These are phyloP conservation scores for Tigriopus japonicus DNA, from an alignment of 1,140 invertebrate species.

Conservation along the genomic window DNA sequence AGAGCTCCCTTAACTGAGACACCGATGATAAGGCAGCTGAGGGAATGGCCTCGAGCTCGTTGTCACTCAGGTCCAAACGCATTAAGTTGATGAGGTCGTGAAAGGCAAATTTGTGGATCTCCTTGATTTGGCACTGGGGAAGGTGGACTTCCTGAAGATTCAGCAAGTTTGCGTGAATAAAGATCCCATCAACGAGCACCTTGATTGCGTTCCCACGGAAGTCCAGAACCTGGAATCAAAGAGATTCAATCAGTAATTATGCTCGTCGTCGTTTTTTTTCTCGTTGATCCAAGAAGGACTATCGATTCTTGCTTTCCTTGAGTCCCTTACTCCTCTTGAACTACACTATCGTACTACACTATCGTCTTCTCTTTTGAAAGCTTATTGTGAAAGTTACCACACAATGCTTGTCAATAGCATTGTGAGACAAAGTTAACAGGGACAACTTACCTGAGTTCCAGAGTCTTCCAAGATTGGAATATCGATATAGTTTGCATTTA, in stretches of 20 bases:
- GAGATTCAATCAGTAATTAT: background rate
- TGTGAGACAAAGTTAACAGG: no score
- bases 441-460: constrained; percentile 16
- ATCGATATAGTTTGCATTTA: constrained; percentile 35
- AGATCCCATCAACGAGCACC: constrained; percentile 54
- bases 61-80: constrained; percentile 48
- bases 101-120: constrained; percentile 61
- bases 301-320: no score
- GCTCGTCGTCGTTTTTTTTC: background rate
- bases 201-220: constrained; percentile 65
- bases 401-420: no score
- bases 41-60: constrained; percentile 42
- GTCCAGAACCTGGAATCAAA: constrained; percentile 54
- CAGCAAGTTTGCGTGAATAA: constrained; percentile 50
- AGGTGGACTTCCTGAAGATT: constrained; percentile 71
- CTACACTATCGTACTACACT: no score
- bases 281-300: no score
- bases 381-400: no score
- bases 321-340: no score
- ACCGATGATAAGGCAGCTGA: constrained; percentile 45
- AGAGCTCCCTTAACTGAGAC: constrained; percentile 49
- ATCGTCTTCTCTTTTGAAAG: no score
- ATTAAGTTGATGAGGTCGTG: constrained; percentile 55
- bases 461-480: constrained; percentile 18
- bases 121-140: constrained; percentile 53